Evolutionary conservation across 1,140 invertebrate species (phyloP).

Genomic region (Lamellibrachia luymesi): DNA sequence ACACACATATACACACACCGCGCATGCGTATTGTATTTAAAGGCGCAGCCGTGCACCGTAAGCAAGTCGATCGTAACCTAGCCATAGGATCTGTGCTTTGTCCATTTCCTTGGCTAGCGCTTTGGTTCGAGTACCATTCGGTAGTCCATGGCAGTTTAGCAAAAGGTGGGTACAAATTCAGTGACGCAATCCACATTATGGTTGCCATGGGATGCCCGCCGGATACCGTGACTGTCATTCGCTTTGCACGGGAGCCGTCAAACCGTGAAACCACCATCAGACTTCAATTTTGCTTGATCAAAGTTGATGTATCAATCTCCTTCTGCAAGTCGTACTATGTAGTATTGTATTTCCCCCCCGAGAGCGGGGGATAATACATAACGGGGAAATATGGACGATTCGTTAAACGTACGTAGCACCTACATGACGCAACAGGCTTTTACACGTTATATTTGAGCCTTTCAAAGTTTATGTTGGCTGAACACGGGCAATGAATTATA

Average conservation of each 20-base stretch:
- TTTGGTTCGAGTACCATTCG: not conserved
- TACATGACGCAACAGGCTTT: not conserved
- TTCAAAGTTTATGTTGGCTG: no score
- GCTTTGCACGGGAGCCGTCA: not conserved
- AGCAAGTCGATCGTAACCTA: not conserved
- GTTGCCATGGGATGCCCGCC: not conserved
- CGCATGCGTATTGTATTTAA: slow-evolving; percentile 5
- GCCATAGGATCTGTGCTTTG: not conserved
- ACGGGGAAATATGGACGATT: not conserved
- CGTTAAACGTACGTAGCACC: not conserved
- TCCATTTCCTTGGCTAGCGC: not conserved
- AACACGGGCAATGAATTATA: no score
- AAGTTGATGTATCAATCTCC: not conserved
- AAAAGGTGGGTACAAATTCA: slow-evolving; percentile 1
- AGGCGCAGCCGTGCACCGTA: not conserved
- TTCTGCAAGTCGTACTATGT: not conserved
- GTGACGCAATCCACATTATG: not conserved
- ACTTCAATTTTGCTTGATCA: no score
- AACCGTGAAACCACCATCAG: not conserved
- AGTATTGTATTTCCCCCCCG: not conserved
- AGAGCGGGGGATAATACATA: not conserved
- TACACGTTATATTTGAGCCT: no score
- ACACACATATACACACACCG: not conserved
- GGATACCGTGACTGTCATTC: not conserved
- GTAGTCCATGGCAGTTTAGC: not conserved